Evolutionary conservation across 2,113 vertebrate genomes (phyloP).

Genomic region (Erinaceus europaeus): DNA sequence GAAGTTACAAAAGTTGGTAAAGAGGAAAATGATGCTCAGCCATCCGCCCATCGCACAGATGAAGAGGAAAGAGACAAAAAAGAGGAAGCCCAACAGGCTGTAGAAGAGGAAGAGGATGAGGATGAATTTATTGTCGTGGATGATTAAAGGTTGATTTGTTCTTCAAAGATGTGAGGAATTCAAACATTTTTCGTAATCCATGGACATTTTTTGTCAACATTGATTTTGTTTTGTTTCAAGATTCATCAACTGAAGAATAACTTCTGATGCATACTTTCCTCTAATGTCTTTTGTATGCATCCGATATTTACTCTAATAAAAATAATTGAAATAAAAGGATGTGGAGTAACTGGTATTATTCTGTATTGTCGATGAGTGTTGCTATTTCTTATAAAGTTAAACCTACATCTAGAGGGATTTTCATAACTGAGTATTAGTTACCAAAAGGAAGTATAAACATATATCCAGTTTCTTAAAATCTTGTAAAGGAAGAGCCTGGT

Average conservation of each 20-base stretch:
- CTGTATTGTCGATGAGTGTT: no score
- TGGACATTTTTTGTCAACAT: background rate
- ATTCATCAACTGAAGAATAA: background rate
- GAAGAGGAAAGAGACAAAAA: rapidly evolving
- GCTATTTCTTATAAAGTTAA: background rate
- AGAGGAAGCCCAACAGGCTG: rapidly evolving
- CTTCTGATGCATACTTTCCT: background rate
- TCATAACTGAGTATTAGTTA: background rate
- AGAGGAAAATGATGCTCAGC: background rate
- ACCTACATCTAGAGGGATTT: background rate
- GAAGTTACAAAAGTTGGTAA: background rate
- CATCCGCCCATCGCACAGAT: rapidly evolving
- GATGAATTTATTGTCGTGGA: no score
- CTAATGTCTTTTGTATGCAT: background rate
- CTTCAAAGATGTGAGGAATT: background rate
- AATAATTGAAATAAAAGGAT: background rate
- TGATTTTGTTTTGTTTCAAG: background rate
- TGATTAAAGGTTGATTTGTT: background rate
- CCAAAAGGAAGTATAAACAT: background rate
- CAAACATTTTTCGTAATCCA: background rate
- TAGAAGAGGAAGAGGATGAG: background rate
- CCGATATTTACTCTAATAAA: background rate
- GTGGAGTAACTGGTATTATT: background rate
- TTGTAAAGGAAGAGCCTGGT: no score
- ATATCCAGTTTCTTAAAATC: no score